Evolutionary conservation across 23 tunicate genomes (phyloP).

Genomic region (Styela clava): DNA sequence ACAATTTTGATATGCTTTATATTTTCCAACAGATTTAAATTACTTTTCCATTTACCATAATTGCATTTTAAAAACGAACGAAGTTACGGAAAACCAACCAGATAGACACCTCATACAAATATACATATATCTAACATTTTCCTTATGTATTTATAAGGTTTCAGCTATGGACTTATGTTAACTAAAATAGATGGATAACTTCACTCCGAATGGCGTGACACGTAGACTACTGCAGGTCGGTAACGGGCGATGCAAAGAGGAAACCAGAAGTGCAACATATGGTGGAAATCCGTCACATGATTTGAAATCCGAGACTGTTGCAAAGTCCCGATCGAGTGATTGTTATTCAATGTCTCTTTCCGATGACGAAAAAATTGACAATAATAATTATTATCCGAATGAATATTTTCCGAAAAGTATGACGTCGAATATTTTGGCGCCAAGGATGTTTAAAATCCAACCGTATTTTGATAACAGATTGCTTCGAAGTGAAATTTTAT

Average conservation of each 20-base stretch:
- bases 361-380: background rate
- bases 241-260: background rate
- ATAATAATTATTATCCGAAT: background rate
- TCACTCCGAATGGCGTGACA: conserved; percentile 2
- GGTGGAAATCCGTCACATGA: background rate
- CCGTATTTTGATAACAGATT: conserved; percentile 1
- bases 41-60: no score
- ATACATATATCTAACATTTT: background rate
- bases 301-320: background rate
- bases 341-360: background rate
- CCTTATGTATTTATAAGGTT: background rate
- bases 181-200: conserved; percentile 1
- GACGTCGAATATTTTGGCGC: conserved; percentile 3
- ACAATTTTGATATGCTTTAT: background rate
- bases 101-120: background rate
- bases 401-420: conserved; percentile 5
- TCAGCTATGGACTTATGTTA: background rate
- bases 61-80: background rate
- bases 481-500: background rate
- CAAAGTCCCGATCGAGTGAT: conserved; percentile 1
- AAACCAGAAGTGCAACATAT: background rate
- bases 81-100: background rate
- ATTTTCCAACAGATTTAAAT: no score
- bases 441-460: background rate
- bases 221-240: background rate